Evolutionary conservation across 2,797 vertebrate genomes (phyloP), one percentile per base, ranked within the genome.

Genomic region (Scolopax rusticola): DNA sequence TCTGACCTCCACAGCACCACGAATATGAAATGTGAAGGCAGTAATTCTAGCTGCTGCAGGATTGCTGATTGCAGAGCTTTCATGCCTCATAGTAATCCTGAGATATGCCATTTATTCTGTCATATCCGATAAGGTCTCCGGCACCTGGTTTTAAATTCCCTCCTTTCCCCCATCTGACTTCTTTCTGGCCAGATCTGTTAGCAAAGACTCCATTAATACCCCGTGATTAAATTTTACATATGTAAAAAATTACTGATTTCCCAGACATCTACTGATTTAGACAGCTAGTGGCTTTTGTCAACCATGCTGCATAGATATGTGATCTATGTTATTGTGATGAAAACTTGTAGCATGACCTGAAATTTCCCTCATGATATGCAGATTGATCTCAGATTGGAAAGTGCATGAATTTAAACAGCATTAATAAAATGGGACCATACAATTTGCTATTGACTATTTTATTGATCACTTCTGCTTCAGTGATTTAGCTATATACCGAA

Each of bases 391-490:
- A 51, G 51, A 69, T 12, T 70, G 64, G 33, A 89, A 94, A 87
- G 40, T 56, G 3, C 54, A 75, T 67, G 40, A 90, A 77, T 93
- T 80, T 32, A 77, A 78, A 36, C 23, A 93, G 61, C 24, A 69
- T 87, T 80, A 85, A 60, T 84, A 89, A 93, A 90, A 83, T 36
- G 45, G 19, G 53, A 90, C n/a, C 36, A 47, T 90, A 59, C 1
- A 0, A 78, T 94, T 91, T 80, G 54, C 20, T 95, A 90, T 93
- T 84, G 86, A 78, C 77, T 94, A 25, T 74, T 92, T 86, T 73
- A 87, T 93, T 84, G 95, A 97, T 95, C n/a, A 68, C 40, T 85
- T 86, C 60, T 91, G 84, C 84, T 95, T 57, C 43, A 81, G 78
- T 89, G 93, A 84, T 93, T 92, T 93, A 84, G 59, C 78, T 89